Percentiles rank a stretch among this genome's conserved stretches.
Conservation (phyloP, 2,113 vertebrate genomes). For the Nerophis ophidion region DNA sequence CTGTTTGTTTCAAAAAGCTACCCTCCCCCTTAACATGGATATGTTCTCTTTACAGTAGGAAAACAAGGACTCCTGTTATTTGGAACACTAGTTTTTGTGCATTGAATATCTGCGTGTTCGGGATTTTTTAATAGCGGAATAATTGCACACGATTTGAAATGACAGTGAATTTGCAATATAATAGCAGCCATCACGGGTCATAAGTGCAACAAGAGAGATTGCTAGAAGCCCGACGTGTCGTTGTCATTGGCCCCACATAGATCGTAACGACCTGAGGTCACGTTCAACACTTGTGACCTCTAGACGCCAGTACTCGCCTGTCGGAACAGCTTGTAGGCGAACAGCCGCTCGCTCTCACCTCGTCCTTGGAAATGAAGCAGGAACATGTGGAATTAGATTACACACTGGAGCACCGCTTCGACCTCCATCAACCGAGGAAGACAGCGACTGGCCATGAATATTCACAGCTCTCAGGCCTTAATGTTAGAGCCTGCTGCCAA, state of each 20-base stretch:
- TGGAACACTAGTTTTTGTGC: background rate
- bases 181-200: background rate
- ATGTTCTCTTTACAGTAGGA: slow-evolving; percentile 11
- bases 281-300: slow-evolving; percentile 27
- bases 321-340: slow-evolving; percentile 38
- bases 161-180: background rate
- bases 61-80: background rate
- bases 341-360: slow-evolving; percentile 13
- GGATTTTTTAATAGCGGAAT: background rate
- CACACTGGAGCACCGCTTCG: slow-evolving; percentile 41
- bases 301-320: slow-evolving; percentile 29
- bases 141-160: background rate
- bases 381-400: slow-evolving; percentile 60
- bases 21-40: slow-evolving; percentile 34
- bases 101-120: background rate
- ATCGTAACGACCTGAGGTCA: slow-evolving; percentile 39
- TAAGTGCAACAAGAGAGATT: background rate
- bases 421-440: slow-evolving; percentile 52
- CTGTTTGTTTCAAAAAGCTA: slow-evolving; percentile 21
- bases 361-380: slow-evolving; percentile 59
- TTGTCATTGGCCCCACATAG: slow-evolving; percentile 28
- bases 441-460: slow-evolving; percentile 58
- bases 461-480: slow-evolving; percentile 50
- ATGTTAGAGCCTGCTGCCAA: slow-evolving; percentile 60
- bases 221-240: slow-evolving; percentile 8